A percentile compares a stretch with the other conserved stretches of the same genome.
These are phyloP conservation scores for Himalopsyche phryganea DNA, from an alignment of 1,140 invertebrate genomes.

Conservation along the genomic window DNA sequence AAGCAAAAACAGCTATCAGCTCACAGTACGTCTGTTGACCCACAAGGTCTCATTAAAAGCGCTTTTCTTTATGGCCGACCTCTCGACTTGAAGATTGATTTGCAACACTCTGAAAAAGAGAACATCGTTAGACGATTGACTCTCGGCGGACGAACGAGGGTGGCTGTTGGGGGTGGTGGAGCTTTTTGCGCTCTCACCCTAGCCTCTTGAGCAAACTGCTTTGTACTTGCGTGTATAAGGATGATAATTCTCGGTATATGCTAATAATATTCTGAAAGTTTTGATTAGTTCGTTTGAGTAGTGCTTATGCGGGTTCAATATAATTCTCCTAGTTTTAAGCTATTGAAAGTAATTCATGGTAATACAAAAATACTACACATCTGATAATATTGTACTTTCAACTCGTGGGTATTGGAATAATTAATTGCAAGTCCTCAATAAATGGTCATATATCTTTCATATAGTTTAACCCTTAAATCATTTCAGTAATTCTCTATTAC, in stretches of 20 bases:
- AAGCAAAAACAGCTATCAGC: no score
- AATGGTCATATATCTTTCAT: no score
- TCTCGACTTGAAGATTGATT: constrained; percentile 28
- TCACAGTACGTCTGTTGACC: constrained; percentile 10
- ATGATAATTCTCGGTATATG: constrained; percentile 27
- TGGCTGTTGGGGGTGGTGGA: neutral
- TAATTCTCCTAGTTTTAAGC: no score
- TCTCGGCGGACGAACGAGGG: neutral
- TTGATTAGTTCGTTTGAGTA: constrained; percentile 25
- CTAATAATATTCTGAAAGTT: constrained; percentile 28
- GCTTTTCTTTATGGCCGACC: constrained; percentile 6
- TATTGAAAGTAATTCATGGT: no score
- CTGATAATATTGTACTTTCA: no score
- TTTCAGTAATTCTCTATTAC: no score
- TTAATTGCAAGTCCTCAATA: no score
- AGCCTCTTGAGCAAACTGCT: neutral
- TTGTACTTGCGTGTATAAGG: neutral
- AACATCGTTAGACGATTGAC: constrained; percentile 32
- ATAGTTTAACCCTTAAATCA: no score
- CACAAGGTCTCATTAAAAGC: constrained; percentile 15
- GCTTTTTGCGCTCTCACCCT: neutral
- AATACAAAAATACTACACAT: no score
- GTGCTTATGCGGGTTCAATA: no score
- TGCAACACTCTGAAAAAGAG: constrained; percentile 15
- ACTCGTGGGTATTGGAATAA: no score